phyloP scores from a whole-genome alignment of 2,113 vertebrate genomes.

The Fukomys damarensis region DNA sequence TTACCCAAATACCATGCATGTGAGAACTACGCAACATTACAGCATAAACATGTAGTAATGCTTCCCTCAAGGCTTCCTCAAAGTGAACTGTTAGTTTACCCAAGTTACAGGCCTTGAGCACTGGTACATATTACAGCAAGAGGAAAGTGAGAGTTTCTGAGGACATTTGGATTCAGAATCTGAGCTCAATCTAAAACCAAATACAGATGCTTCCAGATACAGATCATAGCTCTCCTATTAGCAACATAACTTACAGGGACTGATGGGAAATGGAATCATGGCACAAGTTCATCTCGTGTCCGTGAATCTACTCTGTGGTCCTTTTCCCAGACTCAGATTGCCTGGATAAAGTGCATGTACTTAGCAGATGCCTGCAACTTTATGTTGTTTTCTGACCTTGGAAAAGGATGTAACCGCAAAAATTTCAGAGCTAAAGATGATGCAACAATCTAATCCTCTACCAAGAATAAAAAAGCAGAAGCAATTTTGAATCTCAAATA shows the following conservation, averaged over 20 bases:
- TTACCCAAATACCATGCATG: background rate
- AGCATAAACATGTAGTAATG: background rate
- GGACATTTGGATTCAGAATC: background rate
- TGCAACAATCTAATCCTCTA: background rate
- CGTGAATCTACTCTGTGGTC: background rate
- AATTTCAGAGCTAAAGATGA: background rate
- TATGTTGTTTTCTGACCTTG: background rate
- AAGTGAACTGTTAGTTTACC: background rate
- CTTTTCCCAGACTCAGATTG: background rate
- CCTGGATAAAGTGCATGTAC: background rate
- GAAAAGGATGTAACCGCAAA: background rate
- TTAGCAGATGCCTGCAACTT: background rate
- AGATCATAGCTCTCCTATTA: background rate
- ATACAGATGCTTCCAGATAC: background rate
- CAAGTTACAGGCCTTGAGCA: too few species aligned
- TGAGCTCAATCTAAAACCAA: background rate
- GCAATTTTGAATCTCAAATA: background rate
- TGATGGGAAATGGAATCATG: background rate
- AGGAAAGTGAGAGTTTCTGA: background rate
- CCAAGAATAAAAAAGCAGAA: background rate
- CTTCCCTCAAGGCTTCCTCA: background rate
- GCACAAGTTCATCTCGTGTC: background rate
- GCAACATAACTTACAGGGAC: background rate
- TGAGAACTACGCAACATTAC: background rate
- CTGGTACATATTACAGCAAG: background rate